phyloP scores from a whole-genome alignment of 2,888 invertebrate genomes.

The Notodonta ziczac region DNA sequence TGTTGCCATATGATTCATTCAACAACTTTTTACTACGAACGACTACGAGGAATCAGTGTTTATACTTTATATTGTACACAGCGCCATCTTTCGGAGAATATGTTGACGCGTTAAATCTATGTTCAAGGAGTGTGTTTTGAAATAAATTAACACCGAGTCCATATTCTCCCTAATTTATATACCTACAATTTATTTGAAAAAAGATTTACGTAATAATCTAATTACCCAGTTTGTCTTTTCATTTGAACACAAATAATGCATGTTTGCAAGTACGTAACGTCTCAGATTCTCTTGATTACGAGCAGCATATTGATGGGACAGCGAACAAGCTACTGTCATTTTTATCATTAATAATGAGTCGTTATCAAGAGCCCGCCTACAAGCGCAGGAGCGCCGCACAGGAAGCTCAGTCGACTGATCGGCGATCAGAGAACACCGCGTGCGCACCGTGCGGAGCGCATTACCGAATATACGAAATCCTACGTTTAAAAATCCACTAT shows the following conservation, averaged over 20 bases:
- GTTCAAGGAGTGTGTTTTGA: too few species aligned
- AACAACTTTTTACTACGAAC: neutral
- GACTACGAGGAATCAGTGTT: neutral
- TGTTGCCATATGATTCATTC: neutral
- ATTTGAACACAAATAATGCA: neutral
- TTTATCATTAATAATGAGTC: constrained; percentile 74
- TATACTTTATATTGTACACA: too few species aligned
- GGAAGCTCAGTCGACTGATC: constrained; percentile 65
- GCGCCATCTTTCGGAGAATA: too few species aligned
- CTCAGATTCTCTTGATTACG: constrained; percentile 16
- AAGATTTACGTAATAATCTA: too few species aligned
- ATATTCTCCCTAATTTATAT: too few species aligned
- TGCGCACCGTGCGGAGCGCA: constrained; percentile 36
- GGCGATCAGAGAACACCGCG: constrained; percentile 47
- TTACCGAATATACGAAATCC: constrained; percentile 16
- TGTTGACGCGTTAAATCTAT: too few species aligned
- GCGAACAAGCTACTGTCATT: constrained; percentile 53
- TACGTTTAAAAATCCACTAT: constrained; percentile 22
- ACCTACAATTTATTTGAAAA: too few species aligned
- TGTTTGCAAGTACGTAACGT: constrained; percentile 10
- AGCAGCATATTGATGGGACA: constrained; percentile 40
- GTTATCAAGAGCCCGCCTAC: constrained; percentile 74
- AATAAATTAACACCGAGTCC: too few species aligned
- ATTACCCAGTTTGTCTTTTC: neutral
- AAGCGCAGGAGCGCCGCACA: constrained; percentile 56